Conservation (phyloP, 2,797 vertebrate species). For the Fundulus diaphanus region DNA sequence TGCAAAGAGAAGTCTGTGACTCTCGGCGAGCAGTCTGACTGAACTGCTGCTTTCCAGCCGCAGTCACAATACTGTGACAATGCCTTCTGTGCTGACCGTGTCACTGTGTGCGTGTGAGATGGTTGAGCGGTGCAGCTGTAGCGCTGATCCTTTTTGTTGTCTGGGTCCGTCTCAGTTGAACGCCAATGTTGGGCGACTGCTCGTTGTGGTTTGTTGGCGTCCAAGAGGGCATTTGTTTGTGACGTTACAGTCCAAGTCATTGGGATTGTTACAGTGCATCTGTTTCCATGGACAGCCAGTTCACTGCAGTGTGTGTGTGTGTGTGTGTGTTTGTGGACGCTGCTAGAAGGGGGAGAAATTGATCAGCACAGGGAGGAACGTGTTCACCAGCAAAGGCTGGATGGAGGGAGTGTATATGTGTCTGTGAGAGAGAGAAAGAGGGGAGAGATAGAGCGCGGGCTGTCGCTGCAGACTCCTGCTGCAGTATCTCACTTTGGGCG, state of each 20-base stretch:
- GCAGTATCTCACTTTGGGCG: conserved; percentile 81
- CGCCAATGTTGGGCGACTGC: conserved; percentile 19
- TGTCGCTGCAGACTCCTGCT: conserved; percentile 81
- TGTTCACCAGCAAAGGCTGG: conserved; percentile 73
- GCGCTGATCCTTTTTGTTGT: conserved; percentile 27
- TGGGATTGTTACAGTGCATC: conserved; percentile 40
- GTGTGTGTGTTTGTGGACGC: conserved; percentile 30
- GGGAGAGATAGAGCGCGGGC: conserved; percentile 68
- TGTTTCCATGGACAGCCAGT: conserved; percentile 46
- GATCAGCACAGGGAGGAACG: conserved; percentile 81
- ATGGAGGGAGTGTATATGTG: conserved; percentile 70
- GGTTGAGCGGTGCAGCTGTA: conserved; percentile 16
- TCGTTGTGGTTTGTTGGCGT: conserved; percentile 9
- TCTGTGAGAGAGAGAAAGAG: conserved; percentile 53
- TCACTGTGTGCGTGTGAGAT: neutral
- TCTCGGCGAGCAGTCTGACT: conserved; percentile 11
- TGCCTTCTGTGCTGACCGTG: conserved; percentile 39
- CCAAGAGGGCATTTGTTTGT: conserved; percentile 16
- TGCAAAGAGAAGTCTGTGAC: neutral
- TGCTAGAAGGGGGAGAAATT: conserved; percentile 78
- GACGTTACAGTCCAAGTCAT: conserved; percentile 20
- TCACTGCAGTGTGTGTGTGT: conserved; percentile 57
- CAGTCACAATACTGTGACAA: conserved; percentile 66
- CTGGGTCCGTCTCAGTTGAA: conserved; percentile 1
- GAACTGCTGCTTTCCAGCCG: conserved; percentile 24